Conservation (phyloP, 2,888 invertebrate genomes). For the Leucophenga maculata region DNA sequence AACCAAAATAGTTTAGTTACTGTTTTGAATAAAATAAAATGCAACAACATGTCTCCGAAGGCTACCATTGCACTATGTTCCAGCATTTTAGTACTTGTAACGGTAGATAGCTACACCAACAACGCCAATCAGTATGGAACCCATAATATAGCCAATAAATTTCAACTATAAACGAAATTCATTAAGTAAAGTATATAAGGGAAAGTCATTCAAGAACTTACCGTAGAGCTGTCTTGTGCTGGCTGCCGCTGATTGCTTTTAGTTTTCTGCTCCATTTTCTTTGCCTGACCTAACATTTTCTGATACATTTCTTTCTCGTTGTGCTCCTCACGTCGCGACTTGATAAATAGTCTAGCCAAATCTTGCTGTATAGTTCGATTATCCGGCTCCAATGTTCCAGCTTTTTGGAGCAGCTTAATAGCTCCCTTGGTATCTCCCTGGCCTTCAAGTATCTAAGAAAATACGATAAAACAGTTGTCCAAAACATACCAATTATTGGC, state of each 20-base stretch:
- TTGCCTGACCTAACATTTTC: slow-evolving; percentile 77
- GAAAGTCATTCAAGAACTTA: slow-evolving; percentile 36
- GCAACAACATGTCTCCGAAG: too few species aligned
- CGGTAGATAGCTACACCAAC: slow-evolving; percentile 83
- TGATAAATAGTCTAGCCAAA: slow-evolving; percentile 74
- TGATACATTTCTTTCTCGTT: slow-evolving; percentile 79
- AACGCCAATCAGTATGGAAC: slow-evolving; percentile 81
- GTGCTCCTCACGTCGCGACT: slow-evolving; percentile 75
- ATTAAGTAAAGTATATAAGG: not conserved
- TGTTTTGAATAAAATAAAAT: too few species aligned
- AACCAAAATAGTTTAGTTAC: too few species aligned
- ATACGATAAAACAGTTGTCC: not conserved
- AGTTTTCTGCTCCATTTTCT: slow-evolving; percentile 70
- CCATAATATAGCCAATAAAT: slow-evolving; percentile 74
- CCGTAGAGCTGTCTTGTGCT: slow-evolving; percentile 68
- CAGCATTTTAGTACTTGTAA: slow-evolving; percentile 75
- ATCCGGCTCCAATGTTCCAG: slow-evolving; percentile 78
- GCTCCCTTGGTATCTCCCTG: slow-evolving; percentile 83
- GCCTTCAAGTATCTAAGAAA: slow-evolving; percentile 76
- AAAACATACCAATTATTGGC: slow-evolving; percentile 20
- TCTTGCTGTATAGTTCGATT: slow-evolving; percentile 77
- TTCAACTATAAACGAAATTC: slow-evolving; percentile 63
- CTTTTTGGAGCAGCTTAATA: slow-evolving; percentile 77
- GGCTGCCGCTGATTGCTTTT: slow-evolving; percentile 63
- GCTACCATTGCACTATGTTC: not conserved